Base-by-base conservation (phyloP, 2,888 invertebrate genomes). In the Scrobipalpa atriplicella region DNA sequence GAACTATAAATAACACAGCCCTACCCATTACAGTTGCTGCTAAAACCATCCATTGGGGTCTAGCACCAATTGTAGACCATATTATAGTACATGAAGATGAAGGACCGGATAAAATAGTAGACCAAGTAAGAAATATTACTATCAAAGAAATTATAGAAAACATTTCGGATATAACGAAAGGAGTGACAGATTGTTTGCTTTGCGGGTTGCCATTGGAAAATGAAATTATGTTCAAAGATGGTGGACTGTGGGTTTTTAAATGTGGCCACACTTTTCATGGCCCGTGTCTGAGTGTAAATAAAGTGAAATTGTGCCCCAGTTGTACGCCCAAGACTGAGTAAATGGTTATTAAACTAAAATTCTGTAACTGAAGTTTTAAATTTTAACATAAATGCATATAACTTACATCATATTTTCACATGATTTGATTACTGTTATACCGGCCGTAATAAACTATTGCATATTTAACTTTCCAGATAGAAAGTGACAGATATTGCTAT, bases 211-310 rank as follows among this genome's bases (percentile, higher is more conserved):
- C 94, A 67, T 84, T 95, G 56, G 89, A 93, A 73, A 94, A 94
- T 70, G 92, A 92, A 65, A 92, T 94, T 63, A 77, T 95, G 58
- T 88, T 95, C 38, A 89, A 93, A 78, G 94, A 94, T 81, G 94
- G 94, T 74, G 95, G 95, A 13, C 79, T 95, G 2, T 94, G 94
- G 86, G 92, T 94, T 62, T 95, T 95, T 80, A 92, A 92, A 66
- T 95, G 95, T 77, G 94, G 94, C 61, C 95, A 95, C 75, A 92
- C 93, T 66, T 95, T 94, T 79, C 95, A 95, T 64, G 94, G 94
- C 0, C 93, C 93, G 6, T 95, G 95, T 79, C 89, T 94, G 75
- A 90, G 93, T 73, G 87, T 94, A 71, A 93, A 93, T 74, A 93
- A 92, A 82, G 78, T 94, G 60, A 92, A 87, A 71, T 71, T 93